Base-by-base conservation (phyloP, 2,113 vertebrate species). In the Sapayoa aenigma region DNA sequence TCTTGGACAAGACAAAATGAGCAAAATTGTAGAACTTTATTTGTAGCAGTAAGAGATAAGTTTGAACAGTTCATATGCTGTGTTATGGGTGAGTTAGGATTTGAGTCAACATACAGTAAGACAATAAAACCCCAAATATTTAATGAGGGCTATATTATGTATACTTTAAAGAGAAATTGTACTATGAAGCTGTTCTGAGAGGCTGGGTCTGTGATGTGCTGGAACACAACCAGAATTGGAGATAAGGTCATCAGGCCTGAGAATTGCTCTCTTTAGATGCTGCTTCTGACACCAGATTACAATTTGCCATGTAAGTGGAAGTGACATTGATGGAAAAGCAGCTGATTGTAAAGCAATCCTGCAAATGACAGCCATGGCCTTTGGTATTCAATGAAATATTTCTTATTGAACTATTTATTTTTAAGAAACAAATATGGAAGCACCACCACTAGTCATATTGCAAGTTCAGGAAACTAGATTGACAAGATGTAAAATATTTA, bases 301-400 rank as follows among this genome's bases (percentile, higher is more conserved):
- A 74, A 44, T 87, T 83, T 77, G 35, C 55, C 66, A 1, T 44
- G 17, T 78, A 75, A 95, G 68, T 80, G 53, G 62, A 91, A 84
- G 67, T 87, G 96, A 94, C 89, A 82, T 23, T 93, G 96, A 94
- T 86, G 47, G 84, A 82, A 87, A 93, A 94, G 78, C 42, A 86
- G 53, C 73, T 79, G 72, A 65, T 68, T 50, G 68, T 84, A 92
- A 68, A 68, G 75, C 84, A 95, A 81, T 75, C 49, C 35, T 73
- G 60, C 81, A 89, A 93, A 69, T 82, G 47, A 50, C 80, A 84
- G 33, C 42, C 30, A 33, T 50, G 35, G 60, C 58, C 53, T 89
- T 62, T 49, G 60, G 44, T 69, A 39, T 41, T 42, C 66, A 69
- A 30, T 46, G 33, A 87, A 71, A 49, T 85, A 44, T 74, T 85